phyloP scores from a whole-genome alignment of 2,113 vertebrate species.

The Arvicanthis niloticus region DNA sequence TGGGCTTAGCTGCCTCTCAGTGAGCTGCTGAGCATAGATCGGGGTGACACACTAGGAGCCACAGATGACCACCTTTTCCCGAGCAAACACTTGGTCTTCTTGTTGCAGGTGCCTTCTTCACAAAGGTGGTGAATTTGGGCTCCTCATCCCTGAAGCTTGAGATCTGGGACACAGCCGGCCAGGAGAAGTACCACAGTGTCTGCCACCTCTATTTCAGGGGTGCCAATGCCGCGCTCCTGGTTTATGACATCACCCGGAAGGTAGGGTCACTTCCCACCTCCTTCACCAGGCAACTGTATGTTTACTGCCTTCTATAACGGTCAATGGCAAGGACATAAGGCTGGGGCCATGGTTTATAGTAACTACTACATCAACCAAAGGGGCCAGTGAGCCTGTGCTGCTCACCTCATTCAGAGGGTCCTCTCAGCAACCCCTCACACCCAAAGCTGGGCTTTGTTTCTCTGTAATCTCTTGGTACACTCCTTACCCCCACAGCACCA shows the following conservation, averaged over 20 bases:
- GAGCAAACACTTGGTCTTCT: rapidly evolving
- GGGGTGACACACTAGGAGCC: rapidly evolving
- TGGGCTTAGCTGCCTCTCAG: background rate
- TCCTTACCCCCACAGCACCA: rapidly evolving
- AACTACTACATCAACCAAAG: rapidly evolving
- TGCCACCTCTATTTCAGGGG: slow-evolving; percentile 91
- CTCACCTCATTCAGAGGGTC: background rate
- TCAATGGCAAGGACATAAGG: rapidly evolving
- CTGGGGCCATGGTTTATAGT: background rate
- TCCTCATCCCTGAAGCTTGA: slow-evolving; percentile 83
- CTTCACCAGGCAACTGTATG: rapidly evolving
- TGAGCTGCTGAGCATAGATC: background rate
- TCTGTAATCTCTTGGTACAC: background rate
- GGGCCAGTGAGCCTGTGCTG: rapidly evolving
- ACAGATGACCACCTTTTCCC: rapidly evolving
- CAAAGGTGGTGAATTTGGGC: slow-evolving; percentile 78
- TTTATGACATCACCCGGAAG: slow-evolving; percentile 89
- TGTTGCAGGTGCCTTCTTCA: slow-evolving; percentile 89
- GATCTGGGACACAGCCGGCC: slow-evolving; percentile 92
- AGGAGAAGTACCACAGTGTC: slow-evolving; percentile 92
- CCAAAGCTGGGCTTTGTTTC: rapidly evolving
- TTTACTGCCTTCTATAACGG: background rate
- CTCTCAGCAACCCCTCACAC: background rate
- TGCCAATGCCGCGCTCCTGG: slow-evolving; percentile 84
- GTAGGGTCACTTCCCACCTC: slow-evolving; percentile 70